phyloP scores from a whole-genome alignment of 2,888 invertebrate species.

The Saturnia japonica region DNA sequence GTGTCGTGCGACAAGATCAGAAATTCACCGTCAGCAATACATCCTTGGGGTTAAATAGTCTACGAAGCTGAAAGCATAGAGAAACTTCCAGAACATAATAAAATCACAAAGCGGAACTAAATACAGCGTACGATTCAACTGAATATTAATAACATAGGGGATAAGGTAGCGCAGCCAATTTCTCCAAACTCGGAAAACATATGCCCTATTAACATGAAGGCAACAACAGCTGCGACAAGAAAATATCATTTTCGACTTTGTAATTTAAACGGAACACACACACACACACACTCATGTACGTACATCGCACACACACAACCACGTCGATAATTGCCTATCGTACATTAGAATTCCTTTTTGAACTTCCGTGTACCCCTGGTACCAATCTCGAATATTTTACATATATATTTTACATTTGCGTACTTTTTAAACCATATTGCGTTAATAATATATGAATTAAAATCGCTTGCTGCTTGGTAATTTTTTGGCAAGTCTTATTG shows the following conservation, averaged over 20 bases:
- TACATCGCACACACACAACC: slow-evolving; percentile 35
- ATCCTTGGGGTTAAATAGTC: background rate
- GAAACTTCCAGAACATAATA: background rate
- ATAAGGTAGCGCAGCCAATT: slow-evolving; percentile 12
- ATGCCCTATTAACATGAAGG: slow-evolving; percentile 21
- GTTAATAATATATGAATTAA: slow-evolving; percentile 41
- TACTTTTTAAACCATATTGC: slow-evolving; percentile 33
- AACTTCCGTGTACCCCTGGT: slow-evolving; percentile 59
- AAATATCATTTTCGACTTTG: slow-evolving; percentile 20
- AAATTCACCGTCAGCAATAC: no score
- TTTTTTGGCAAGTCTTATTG: no score
- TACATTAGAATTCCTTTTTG: slow-evolving; percentile 65
- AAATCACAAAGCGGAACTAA: background rate
- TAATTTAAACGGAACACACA: slow-evolving; percentile 41
- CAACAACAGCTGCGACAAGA: slow-evolving; percentile 20
- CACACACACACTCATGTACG: slow-evolving; percentile 28
- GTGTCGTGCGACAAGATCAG: no score
- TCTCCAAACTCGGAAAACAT: slow-evolving; percentile 16
- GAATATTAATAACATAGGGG: slow-evolving; percentile 10
- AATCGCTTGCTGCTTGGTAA: slow-evolving; percentile 42
- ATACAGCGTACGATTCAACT: background rate
- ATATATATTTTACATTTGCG: slow-evolving; percentile 33
- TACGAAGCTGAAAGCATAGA: background rate
- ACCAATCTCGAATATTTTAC: slow-evolving; percentile 48
- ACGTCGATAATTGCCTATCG: slow-evolving; percentile 53